Evolutionary conservation across 2,797 vertebrate species (phyloP), one percentile per base, ranked within the genome.

Genomic region (Lagocephalus sceleratus): DNA sequence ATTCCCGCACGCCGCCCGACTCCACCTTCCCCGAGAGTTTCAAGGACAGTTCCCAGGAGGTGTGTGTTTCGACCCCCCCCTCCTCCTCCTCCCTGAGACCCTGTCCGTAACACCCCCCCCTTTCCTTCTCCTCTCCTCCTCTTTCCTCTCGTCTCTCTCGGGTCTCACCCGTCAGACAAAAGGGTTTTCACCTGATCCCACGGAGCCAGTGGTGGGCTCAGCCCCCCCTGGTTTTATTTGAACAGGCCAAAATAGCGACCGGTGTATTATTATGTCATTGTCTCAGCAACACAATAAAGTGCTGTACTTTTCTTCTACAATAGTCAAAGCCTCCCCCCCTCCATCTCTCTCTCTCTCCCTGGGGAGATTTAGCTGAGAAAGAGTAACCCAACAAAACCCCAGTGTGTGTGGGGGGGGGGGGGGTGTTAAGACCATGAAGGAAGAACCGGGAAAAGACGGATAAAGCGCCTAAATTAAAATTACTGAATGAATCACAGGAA

Each of bases 21-120:
- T 95, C 96, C 57, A 98, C 96, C 66, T 99, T 96, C 88, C 90
- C 96, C 0, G 97, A 98, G 87, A 90, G 92, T 65, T 97, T 91
- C 88, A 98, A 99, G 91, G 96, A 97, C 47, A 85, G 93, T 14
- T 89, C 94, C 66, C 94, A 95, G 85, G 96, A 98, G 94, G 97
- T 95, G 90, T 71, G 81, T 71, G 75, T 86, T 81, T 78, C 75
- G 47, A 61, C 71, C 64, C 51, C 72, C 66, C 68, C 55, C 50
- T 60, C 64, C 45, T 69, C 51, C 72, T 64, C 68, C 55, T 51
- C 62, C 64, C 45, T 69, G 58, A 48, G 63, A 73, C 57, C 51
- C 60, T 60, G 7, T 19, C 61, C 58, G n/a, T n/a, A n/a, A 63
- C 70, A 54, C 49, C 70, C 63, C 43, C 58, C 62, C 56, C 29